Percentiles rank a stretch among this genome's conserved stretches.
phyloP scores from a whole-genome alignment of 2,113 vertebrate species.

The Mormyrus lacerda region DNA sequence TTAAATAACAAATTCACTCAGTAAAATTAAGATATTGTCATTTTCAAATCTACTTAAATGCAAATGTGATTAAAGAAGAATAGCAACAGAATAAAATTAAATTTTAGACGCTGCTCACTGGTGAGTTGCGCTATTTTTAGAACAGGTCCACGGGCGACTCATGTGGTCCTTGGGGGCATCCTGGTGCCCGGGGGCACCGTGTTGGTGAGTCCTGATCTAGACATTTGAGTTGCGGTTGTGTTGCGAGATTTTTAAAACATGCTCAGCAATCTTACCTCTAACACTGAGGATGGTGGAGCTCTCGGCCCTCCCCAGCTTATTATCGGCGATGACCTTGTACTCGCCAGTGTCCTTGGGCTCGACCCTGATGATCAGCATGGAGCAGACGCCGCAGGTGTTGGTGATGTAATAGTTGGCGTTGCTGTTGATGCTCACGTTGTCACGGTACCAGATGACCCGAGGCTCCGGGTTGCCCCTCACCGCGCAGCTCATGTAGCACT shows the following conservation, averaged over 20 bases:
- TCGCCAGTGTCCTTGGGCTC: conserved; percentile 66
- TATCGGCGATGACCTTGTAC: conserved; percentile 74
- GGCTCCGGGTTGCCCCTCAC: conserved; percentile 71
- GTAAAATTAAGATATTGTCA: too few species aligned
- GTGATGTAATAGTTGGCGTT: conserved; percentile 66
- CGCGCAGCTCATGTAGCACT: conserved; percentile 85
- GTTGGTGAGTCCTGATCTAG: too few species aligned
- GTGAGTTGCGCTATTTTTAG: too few species aligned
- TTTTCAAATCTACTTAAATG: too few species aligned
- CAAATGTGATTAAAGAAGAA: too few species aligned
- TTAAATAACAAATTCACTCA: too few species aligned
- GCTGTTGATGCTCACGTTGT: conserved; percentile 66
- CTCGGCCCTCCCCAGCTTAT: conserved; percentile 60
- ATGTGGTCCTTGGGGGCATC: too few species aligned
- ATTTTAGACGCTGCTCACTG: too few species aligned
- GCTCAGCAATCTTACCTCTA: conserved; percentile 57
- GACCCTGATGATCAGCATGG: conserved; percentile 69
- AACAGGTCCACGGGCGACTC: too few species aligned
- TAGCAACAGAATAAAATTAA: too few species aligned
- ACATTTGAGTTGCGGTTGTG: neutral
- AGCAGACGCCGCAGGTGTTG: conserved; percentile 82
- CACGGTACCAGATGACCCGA: conserved; percentile 75
- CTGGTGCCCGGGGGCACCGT: too few species aligned
- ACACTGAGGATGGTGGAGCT: conserved; percentile 70
- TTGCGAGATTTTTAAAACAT: neutral